Percentiles rank a stretch among this genome's conserved stretches.
phyloP scores from a whole-genome alignment of 53 echinoderm and acorn worm species.

The Actinopyga echinites region DNA sequence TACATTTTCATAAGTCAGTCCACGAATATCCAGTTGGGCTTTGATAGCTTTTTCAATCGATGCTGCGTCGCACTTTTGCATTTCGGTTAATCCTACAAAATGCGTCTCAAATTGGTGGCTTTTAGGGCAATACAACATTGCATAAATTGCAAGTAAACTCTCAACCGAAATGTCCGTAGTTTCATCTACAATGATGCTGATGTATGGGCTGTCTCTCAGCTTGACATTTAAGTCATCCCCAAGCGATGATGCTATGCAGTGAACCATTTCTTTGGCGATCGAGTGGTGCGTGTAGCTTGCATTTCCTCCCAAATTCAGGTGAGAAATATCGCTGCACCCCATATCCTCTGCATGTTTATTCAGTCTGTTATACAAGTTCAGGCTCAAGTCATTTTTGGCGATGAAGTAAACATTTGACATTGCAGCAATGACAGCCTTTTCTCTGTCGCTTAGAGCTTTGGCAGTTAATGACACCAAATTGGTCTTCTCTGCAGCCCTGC shows the following conservation, averaged over 20 bases:
- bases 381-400: conserved; percentile 4
- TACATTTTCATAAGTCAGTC: too few species aligned
- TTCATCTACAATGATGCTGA: neutral
- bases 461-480: neutral
- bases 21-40: too few species aligned
- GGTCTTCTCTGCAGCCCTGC: neutral
- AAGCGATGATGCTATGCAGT: neutral
- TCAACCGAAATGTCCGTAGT: neutral
- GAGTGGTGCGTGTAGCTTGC: neutral
- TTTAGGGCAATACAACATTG: too few species aligned
- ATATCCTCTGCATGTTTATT: neutral
- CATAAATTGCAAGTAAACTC: too few species aligned
- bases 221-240: neutral
- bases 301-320: neutral
- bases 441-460: conserved; percentile 4
- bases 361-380: neutral
- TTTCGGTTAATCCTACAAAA: too few species aligned
- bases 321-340: neutral
- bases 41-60: too few species aligned
- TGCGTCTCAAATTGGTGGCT: too few species aligned
- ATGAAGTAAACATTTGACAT: conserved; percentile 12
- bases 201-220: neutral
- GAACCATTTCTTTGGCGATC: neutral
- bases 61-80: too few species aligned
- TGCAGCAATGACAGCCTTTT: conserved; percentile 14